Percentiles rank a stretch among this genome's conserved stretches.
phyloP scores from a whole-genome alignment of 1,140 invertebrate genomes.

The Tachypleus tridentatus region DNA sequence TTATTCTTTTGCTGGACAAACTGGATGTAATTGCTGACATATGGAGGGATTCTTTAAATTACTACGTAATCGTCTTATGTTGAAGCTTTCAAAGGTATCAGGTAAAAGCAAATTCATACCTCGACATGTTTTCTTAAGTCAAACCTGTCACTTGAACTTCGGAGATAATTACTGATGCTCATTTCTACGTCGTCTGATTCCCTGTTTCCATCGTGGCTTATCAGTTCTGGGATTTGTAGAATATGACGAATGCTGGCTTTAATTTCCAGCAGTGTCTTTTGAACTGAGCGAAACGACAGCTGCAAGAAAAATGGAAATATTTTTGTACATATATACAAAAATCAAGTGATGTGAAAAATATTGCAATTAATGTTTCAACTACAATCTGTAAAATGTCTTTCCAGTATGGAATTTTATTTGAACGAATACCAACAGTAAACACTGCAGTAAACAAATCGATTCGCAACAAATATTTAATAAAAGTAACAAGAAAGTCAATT shows the following conservation, averaged over 20 bases:
- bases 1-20: too few species aligned
- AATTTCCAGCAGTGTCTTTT: conserved; percentile 39
- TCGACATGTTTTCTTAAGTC: conserved; percentile 43
- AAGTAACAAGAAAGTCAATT: too few species aligned
- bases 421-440: background rate
- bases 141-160: conserved; percentile 41
- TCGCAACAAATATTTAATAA: too few species aligned
- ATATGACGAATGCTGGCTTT: conserved; percentile 39
- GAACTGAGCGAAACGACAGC: conserved; percentile 47
- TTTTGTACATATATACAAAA: too few species aligned
- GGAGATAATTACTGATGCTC: conserved; percentile 40
- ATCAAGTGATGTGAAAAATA: background rate
- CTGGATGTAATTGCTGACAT: too few species aligned
- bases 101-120: conserved; percentile 33
- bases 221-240: conserved; percentile 37
- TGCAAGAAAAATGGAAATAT: conserved; percentile 28
- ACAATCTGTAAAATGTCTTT: background rate
- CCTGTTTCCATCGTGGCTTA: conserved; percentile 9
- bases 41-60: too few species aligned
- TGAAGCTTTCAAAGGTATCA: conserved; percentile 1
- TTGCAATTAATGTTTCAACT: background rate
- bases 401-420: background rate
- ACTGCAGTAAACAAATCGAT: background rate
- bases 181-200: conserved; percentile 37
- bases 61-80: too few species aligned